Percentiles rank a stretch among this genome's conserved stretches.
Conservation (phyloP, 1,140 invertebrate species). For the Dendroctonus valens region DNA sequence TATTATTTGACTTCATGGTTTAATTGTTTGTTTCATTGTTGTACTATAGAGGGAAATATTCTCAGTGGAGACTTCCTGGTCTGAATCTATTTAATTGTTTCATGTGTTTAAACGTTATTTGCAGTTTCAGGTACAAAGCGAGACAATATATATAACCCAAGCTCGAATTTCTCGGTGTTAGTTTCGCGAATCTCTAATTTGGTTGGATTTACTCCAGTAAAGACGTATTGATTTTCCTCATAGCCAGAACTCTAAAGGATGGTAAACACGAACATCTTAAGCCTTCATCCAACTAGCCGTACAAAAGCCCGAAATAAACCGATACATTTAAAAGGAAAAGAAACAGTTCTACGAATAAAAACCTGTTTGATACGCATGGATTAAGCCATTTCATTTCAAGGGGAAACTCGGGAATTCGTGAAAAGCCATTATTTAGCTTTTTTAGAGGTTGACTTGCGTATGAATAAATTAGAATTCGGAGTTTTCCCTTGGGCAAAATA, state of each 20-base stretch:
- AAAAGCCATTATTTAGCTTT: conserved; percentile 25
- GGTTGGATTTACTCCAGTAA: conserved; percentile 11
- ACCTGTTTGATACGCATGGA: conserved; percentile 18
- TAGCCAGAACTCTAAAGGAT: conserved; percentile 14
- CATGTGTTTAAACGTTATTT: no score
- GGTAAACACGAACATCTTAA: conserved; percentile 19
- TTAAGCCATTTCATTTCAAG: conserved; percentile 21
- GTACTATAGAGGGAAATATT: no score
- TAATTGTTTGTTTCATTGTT: no score
- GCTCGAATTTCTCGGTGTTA: conserved; percentile 8
- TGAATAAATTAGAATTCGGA: conserved; percentile 22
- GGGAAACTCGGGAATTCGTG: conserved; percentile 18
- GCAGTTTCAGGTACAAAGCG: conserved; percentile 3
- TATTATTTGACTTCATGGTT: no score
- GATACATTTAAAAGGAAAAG: conserved; percentile 20
- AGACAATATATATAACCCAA: conserved; percentile 4
- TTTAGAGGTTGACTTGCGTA: conserved; percentile 16
- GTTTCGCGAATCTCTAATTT: conserved; percentile 12
- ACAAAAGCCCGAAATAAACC: conserved; percentile 14
- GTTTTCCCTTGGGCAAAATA: conserved; percentile 15
- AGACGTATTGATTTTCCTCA: conserved; percentile 18
- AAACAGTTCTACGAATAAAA: conserved; percentile 17
- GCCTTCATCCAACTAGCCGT: conserved; percentile 12
- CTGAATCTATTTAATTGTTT: no score
- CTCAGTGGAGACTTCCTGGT: no score